phyloP scores from a whole-genome alignment of 2,888 invertebrate genomes.

The Limenitis camilla region DNA sequence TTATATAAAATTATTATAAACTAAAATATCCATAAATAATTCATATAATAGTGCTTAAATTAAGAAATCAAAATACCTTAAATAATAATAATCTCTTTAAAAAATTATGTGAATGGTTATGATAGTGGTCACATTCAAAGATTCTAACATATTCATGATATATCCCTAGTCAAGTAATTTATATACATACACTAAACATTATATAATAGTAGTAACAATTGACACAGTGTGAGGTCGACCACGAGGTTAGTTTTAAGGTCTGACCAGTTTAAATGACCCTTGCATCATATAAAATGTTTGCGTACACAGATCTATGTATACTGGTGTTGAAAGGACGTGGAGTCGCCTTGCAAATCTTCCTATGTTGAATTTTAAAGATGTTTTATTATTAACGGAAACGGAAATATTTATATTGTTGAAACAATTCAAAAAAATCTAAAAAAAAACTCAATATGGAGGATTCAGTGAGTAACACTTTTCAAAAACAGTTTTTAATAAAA shows the following conservation, averaged over 20 bases:
- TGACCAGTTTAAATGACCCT: constrained; percentile 9
- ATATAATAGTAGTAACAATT: constrained; percentile 39
- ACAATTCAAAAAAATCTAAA: not conserved
- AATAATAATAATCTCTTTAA: no score
- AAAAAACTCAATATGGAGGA: not conserved
- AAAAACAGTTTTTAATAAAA: no score
- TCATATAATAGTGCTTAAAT: no score
- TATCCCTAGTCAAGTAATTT: no score
- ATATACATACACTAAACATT: constrained; percentile 36
- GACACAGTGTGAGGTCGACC: constrained; percentile 26
- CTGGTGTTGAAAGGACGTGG: not conserved
- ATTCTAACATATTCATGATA: no score
- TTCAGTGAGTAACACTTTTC: no score
- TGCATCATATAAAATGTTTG: not conserved
- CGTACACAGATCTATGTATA: constrained; percentile 1
- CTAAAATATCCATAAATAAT: no score
- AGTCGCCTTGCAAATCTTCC: constrained; percentile 2
- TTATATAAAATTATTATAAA: no score
- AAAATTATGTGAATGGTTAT: no score
- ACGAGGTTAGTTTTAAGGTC: constrained; percentile 13
- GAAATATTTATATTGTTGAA: not conserved
- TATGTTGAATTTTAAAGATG: not conserved
- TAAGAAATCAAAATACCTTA: no score
- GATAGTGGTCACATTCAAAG: no score
- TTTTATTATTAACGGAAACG: not conserved